Base-by-base conservation (phyloP, 1,140 invertebrate genomes). In the Drosophila busckii region DNA sequence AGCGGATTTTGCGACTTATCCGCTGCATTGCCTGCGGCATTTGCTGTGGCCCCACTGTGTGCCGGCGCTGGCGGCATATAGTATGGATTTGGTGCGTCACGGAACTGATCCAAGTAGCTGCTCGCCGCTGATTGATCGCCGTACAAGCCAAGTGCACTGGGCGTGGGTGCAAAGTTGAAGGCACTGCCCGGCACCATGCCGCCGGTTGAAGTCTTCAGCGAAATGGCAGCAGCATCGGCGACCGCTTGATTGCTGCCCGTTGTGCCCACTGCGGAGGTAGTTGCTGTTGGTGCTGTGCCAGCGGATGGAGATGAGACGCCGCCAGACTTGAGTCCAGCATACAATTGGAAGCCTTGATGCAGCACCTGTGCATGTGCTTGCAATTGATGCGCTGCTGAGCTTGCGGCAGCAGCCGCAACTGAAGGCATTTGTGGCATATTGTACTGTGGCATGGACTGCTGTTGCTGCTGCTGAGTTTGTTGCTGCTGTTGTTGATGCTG, bases 141-240 rank as follows among this genome's bases (percentile, higher is more conserved):
- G 53, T 92, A 91, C 10, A 90, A 75, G 1, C 88, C 86, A 50
- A 92, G 88, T 0, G 83, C 78, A 31, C 89, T 88, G 2, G 90
- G 87, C 0, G 91, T 87, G 4, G 91, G 89, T 15, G 91, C 91
- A 73, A 93, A 93, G 68, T 93, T 93, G 52, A 93, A 93, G 45
- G 92, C 91, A 78, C 91, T 92, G 12, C 91, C 90, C 0, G 92
- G 90, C 37, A 93, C 91, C 62, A 92, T 90, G 58, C 89, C 90
- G 48, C 89, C 91, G 0, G 68, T 58, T 0, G 90, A 83, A 0
- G 91, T 91, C 50, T 91, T 91, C 8, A 90, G 65, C 4, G 89
- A 89, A 16, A 90, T 89, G 5, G 89, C 88, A 7, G 89, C 82
- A 29, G 89, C 88, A 73, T 92, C 91, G 1, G 88, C 70, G 1